Evolutionary conservation across 2,888 invertebrate genomes (phyloP), one percentile per base, ranked within the genome.

Genomic region (Caenorhabditis sp.): DNA sequence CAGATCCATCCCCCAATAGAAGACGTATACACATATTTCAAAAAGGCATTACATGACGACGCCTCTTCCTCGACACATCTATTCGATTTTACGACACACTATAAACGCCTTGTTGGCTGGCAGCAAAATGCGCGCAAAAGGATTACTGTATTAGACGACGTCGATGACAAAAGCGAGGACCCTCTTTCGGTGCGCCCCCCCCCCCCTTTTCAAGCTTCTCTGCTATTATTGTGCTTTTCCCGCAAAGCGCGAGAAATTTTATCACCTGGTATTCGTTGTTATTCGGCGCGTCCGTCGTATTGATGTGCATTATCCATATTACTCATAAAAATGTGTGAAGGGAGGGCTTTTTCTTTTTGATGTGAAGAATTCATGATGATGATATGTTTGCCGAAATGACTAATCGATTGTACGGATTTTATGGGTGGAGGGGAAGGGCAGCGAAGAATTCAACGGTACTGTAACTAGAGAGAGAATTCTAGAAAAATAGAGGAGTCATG

Each of bases 61-160:
- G 35, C 28, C 54, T 35, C 22, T 41, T 24, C 19, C 47, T 10
- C 28, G 3, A 16, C 44, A 3, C 44, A 44, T 47, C 16, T 31
- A 66, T 51, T 28, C 66, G 51, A 38, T 68, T 68, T 68, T 68
- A 68, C 49, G 68, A 68, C 51, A n/a, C n/a, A 35, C 38, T 54
- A 68, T 68, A 54, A 68, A 68, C 68, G 68, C 68, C 26, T 63
- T 31, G 58, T n/a, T n/a, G 51, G 22, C 10, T 35, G 59, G 59
- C 59, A 28, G 56, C 56, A 26, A 59, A 24, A 8, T 26, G 68
- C 54, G 54, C 26, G 68, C 22, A 26, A 61, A 61, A 61, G 47
- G 35, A 47, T 47, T 68, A 68, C 68, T 68, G 68, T 47, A 47
- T 5, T 51, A 66, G 51, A 10, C 22, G 56, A 26, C 26, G n/a